A percentile compares a stretch with the other conserved stretches of the same genome.
These are phyloP conservation scores for Antrozous pallidus DNA, from an alignment of 2,797 vertebrate species.

Conservation along the genomic window DNA sequence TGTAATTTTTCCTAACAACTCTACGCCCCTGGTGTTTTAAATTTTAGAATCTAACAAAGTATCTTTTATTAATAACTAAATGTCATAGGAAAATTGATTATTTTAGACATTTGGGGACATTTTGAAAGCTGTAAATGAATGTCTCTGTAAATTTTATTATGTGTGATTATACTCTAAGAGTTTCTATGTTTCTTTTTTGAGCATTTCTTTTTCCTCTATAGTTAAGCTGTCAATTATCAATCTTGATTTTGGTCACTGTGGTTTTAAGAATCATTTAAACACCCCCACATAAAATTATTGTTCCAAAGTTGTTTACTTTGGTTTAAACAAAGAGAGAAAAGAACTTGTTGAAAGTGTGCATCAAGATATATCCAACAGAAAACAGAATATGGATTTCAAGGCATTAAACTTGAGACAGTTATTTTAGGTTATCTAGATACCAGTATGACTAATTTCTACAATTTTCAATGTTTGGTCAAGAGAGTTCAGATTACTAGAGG, in stretches of 20 bases:
- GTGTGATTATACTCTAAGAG: neutral
- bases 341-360: neutral
- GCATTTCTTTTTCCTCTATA: neutral
- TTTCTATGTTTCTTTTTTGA: neutral
- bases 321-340: neutral
- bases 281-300: neutral
- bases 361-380: neutral
- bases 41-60: neutral
- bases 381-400: neutral
- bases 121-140: neutral
- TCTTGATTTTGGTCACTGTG: neutral
- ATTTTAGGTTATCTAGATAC: neutral
- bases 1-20: neutral
- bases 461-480: neutral
- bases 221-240: neutral
- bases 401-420: neutral
- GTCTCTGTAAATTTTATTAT: neutral
- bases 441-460: neutral
- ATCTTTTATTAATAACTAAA: neutral
- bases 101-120: neutral
- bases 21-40: neutral
- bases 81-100: neutral
- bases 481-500: neutral
- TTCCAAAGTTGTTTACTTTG: neutral
- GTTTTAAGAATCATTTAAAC: constrained; percentile 11